Conservation (phyloP, 2,888 invertebrate species). For the Cremastinae sp. region DNA sequence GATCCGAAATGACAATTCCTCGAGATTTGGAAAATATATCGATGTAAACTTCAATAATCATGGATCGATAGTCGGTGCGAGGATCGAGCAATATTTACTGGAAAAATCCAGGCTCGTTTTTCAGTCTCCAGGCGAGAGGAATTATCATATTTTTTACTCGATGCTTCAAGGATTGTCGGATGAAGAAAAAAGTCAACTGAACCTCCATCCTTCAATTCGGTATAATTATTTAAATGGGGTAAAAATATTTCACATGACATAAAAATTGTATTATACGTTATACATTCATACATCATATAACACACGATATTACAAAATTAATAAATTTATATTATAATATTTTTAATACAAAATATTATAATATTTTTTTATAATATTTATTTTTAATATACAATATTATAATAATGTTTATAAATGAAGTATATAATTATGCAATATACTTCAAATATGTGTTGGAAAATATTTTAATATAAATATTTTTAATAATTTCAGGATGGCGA, state of each 20-base stretch:
- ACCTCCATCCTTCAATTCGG: slow-evolving; percentile 93
- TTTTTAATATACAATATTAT: too few species aligned
- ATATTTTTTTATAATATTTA: too few species aligned
- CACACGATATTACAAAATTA: too few species aligned
- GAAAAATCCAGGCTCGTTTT: slow-evolving; percentile 99
- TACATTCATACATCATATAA: too few species aligned
- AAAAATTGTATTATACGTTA: too few species aligned
- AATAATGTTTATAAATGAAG: too few species aligned
- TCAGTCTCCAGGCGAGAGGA: slow-evolving; percentile 97
- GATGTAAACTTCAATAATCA: slow-evolving; percentile 97
- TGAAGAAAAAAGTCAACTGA: slow-evolving; percentile 95
- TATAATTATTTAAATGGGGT: slow-evolving; percentile 96
- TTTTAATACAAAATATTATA: too few species aligned
- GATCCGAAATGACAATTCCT: slow-evolving; percentile 99
- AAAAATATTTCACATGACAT: too few species aligned
- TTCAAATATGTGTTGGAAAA: neutral
- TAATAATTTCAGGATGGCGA: slow-evolving; percentile 88
- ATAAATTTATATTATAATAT: too few species aligned
- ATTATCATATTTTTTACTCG: slow-evolving; percentile 99
- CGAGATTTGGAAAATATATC: slow-evolving; percentile 98
- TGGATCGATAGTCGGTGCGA: slow-evolving; percentile 98
- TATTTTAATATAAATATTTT: slow-evolving; percentile 1
- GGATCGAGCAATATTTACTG: slow-evolving; percentile 98
- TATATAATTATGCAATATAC: too few species aligned
- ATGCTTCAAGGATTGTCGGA: slow-evolving; percentile 94